These are phyloP conservation scores for Isotomurus palustris DNA, from an alignment of 2,888 invertebrate species.

Conservation along the genomic window DNA sequence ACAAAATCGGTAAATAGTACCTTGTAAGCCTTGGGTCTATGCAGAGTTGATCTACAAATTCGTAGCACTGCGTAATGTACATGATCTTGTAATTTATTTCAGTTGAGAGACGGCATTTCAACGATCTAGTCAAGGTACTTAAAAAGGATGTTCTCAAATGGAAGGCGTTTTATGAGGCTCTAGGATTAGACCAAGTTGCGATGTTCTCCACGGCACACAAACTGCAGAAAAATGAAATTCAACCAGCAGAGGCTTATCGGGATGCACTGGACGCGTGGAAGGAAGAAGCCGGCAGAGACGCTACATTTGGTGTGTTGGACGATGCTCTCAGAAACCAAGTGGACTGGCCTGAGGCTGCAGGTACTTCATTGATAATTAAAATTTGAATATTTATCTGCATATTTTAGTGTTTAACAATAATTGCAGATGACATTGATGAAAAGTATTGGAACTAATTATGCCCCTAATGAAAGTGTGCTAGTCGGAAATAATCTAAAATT, in stretches of 20 bases:
- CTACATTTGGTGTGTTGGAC: conserved; percentile 29
- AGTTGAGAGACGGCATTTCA: conserved; percentile 41
- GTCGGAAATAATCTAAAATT: background rate
- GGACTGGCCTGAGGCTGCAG: conserved; percentile 35
- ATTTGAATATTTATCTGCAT: background rate
- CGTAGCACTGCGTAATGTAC: background rate
- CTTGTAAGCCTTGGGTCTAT: conserved; percentile 2
- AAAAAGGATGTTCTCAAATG: conserved; percentile 30
- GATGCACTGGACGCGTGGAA: conserved; percentile 38
- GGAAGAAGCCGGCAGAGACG: conserved; percentile 29
- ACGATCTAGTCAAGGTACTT: conserved; percentile 35
- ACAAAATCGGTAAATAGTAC: conserved; percentile 34
- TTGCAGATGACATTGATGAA: conserved; percentile 32
- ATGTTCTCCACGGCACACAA: conserved; percentile 39
- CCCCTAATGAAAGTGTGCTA: background rate
- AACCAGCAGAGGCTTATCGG: conserved; percentile 31
- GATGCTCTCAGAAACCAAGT: conserved; percentile 23
- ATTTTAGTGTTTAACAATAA: background rate
- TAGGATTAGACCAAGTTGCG: conserved; percentile 35
- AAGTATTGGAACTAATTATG: conserved; percentile 26
- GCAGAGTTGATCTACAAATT: background rate
- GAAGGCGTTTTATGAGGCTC: conserved; percentile 31
- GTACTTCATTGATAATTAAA: conserved; percentile 10
- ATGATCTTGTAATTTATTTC: background rate
- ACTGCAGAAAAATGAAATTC: conserved; percentile 29